Evolutionary conservation across 2,888 invertebrate species (phyloP).

Genomic region (Leptopterna dolabrata): DNA sequence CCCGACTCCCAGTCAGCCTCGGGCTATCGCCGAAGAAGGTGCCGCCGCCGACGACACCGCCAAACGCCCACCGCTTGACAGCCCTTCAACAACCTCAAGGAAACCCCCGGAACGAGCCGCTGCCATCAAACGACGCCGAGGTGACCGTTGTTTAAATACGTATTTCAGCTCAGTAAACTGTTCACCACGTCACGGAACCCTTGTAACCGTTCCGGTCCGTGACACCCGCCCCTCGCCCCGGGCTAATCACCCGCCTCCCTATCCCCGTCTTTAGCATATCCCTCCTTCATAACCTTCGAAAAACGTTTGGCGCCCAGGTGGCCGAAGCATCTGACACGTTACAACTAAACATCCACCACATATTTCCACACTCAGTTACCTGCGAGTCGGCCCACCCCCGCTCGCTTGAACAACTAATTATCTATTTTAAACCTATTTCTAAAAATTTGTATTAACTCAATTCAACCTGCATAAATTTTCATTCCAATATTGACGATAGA

Average conservation of each 20-base stretch:
- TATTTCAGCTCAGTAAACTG: neutral
- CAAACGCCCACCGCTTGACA: neutral
- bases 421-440: too few species aligned
- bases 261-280: slow-evolving; percentile 25
- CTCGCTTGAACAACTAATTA: too few species aligned
- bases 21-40: slow-evolving; percentile 30
- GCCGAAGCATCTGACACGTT: neutral
- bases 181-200: neutral
- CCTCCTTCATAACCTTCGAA: slow-evolving; percentile 38
- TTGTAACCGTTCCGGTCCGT: neutral
- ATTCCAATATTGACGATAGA: too few species aligned
- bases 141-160: neutral
- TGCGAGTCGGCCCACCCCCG: too few species aligned
- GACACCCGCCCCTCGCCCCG: neutral
- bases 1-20: slow-evolving; percentile 41
- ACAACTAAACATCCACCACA: too few species aligned
- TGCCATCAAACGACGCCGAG: neutral
- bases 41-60: neutral
- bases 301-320: neutral
- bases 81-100: neutral
- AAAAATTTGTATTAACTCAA: too few species aligned
- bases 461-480: too few species aligned
- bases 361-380: too few species aligned
- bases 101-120: neutral
- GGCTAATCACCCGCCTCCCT: slow-evolving; percentile 8